Percentiles rank a stretch among this genome's conserved stretches.
Evolutionary conservation across 2,888 invertebrate species (phyloP).

Genomic region (Polietes domitor): DNA sequence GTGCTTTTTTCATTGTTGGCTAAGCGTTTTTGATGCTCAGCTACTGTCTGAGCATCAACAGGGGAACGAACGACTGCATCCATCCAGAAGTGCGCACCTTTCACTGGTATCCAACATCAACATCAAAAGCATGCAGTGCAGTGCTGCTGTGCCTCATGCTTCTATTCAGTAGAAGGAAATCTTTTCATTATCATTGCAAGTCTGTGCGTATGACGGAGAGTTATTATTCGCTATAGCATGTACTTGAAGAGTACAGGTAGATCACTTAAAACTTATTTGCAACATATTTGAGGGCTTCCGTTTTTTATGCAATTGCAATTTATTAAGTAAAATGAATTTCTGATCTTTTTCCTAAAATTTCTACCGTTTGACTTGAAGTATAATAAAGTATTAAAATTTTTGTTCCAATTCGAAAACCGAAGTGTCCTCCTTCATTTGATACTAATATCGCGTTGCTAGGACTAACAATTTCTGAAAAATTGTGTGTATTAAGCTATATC

Average conservation of each 20-base stretch:
- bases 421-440: too few species aligned
- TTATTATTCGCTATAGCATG: background rate
- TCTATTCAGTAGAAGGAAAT: background rate
- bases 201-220: background rate
- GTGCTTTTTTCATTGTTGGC: slow-evolving; percentile 7
- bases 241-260: background rate
- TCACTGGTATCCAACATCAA: slow-evolving; percentile 3
- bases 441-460: too few species aligned
- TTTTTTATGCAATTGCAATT: too few species aligned
- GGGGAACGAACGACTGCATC: background rate
- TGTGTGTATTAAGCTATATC: too few species aligned
- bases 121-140: background rate
- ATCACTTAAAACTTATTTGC: too few species aligned
- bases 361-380: too few species aligned
- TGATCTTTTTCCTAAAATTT: too few species aligned
- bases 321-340: too few species aligned
- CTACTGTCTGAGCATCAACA: slow-evolving; percentile 20
- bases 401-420: too few species aligned
- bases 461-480: too few species aligned
- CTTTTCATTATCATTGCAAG: slow-evolving; percentile 25
- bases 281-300: too few species aligned
- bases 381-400: too few species aligned
- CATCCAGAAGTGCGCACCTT: slow-evolving; percentile 22
- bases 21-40: slow-evolving; percentile 8
- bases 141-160: background rate